Evolutionary conservation across 2,113 vertebrate species (phyloP), one percentile per base, ranked within the genome.

Genomic region (Acanthochromis polyacanthus): DNA sequence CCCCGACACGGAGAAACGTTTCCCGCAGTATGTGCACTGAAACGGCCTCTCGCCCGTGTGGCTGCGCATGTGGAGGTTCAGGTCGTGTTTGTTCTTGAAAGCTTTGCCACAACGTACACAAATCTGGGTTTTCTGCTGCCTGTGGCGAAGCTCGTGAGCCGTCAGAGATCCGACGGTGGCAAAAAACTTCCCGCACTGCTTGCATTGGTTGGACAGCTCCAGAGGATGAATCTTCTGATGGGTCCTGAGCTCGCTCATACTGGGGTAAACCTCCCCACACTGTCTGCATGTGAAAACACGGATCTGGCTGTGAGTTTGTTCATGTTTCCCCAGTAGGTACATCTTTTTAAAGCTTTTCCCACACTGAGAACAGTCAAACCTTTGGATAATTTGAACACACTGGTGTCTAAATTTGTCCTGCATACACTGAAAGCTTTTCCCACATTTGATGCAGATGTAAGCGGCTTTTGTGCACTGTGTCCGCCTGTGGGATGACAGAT

Each of bases 1-100:
- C 25, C 88, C 83, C 0, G 69, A 78, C 63, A 78, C 59, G 0
- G 82, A 79, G 82, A 91, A 88, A 2, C 78, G 45, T 16, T 88
- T 91, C 12, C 66, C 78, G 2, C 86, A 91, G 46, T 88, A 82
- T 0, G 84, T 83, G 66, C 88, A 91, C 75, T 90, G 71, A 22
- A 80, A 91, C 0, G 88, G 88, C 64, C 75, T 83, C 80, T 91
- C 88, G 0, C 88, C 90, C 1, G 90, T 91, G 77, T 91, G 88
- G 16, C 60, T 87, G 11, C 86, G 82, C 82, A 80, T 88, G 78
- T 91, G 88, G 6, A 87, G 57, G 6, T 23, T 80, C 62, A 91
- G 65, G 3, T 80, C 71, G 0, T 65, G 46, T 43, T 84, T 89
- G 36, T 17, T 66, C 23, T 75, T 85, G 17, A 88, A 91, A 0